These are phyloP conservation scores for Sycophaga agraensis DNA, from an alignment of 1,140 invertebrate genomes.

Conservation along the genomic window DNA sequence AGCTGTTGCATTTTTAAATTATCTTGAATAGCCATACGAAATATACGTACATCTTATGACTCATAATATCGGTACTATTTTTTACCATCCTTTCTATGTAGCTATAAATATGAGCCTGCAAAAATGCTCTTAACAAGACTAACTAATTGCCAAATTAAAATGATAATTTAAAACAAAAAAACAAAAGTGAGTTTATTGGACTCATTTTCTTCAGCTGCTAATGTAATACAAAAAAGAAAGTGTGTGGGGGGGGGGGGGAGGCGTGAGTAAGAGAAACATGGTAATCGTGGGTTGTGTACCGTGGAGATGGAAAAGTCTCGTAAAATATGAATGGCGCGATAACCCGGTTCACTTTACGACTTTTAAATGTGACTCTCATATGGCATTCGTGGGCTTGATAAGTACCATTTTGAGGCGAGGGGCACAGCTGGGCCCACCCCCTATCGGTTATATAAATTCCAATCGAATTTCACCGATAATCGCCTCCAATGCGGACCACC, in stretches of 20 bases:
- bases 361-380: conserved; percentile 1
- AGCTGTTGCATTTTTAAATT: too few relatives aligned
- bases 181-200: background rate
- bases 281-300: background rate
- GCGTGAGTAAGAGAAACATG: background rate
- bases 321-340: background rate
- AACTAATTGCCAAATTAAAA: too few relatives aligned
- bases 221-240: background rate
- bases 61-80: too few relatives aligned
- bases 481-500: conserved; percentile 25
- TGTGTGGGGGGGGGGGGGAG: background rate
- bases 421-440: background rate
- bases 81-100: too few relatives aligned
- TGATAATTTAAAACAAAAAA: background rate
- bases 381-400: conserved; percentile 6
- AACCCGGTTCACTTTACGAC: background rate
- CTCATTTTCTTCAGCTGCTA: background rate
- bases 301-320: too few relatives aligned
- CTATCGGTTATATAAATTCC: conserved; percentile 32
- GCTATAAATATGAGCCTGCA: too few relatives aligned
- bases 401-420: conserved; percentile 1
- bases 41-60: too few relatives aligned
- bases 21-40: too few relatives aligned
- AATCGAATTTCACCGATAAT: conserved; percentile 35
- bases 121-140: too few relatives aligned